phyloP scores from a whole-genome alignment of 2,888 invertebrate species.

The Linnaemya vulpina region DNA sequence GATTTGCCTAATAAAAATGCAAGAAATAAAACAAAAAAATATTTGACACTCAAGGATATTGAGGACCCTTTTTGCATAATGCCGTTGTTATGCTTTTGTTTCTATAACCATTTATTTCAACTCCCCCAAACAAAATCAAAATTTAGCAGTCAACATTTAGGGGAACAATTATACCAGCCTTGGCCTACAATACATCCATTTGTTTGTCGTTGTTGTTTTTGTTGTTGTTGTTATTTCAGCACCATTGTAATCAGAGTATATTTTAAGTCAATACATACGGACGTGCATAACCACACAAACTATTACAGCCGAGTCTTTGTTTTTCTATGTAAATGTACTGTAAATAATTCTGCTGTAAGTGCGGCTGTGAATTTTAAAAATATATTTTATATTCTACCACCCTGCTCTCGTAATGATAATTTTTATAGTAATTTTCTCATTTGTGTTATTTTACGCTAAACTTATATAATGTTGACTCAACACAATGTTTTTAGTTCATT shows the following conservation, averaged over 20 bases:
- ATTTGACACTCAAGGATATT: background rate
- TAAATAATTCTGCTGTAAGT: conserved; percentile 1
- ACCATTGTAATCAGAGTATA: background rate
- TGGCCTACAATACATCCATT: conserved; percentile 36
- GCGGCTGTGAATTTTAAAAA: background rate
- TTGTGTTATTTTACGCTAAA: conserved; percentile 62
- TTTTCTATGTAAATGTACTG: background rate
- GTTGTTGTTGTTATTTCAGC: background rate
- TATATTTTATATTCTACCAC: conserved; percentile 25
- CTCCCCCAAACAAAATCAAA: conserved; percentile 1
- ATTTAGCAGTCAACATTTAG: conserved; percentile 1
- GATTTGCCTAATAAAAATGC: background rate
- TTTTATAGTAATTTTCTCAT: conserved; percentile 61
- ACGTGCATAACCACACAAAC: conserved; percentile 10
- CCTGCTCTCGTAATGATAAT: conserved; percentile 21
- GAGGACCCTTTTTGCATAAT: background rate
- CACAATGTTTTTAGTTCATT: conserved; percentile 64
- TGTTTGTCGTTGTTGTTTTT: too few species aligned
- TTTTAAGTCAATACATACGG: conserved; percentile 33
- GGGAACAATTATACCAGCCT: conserved; percentile 26
- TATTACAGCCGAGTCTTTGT: conserved; percentile 16
- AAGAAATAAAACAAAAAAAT: too few species aligned
- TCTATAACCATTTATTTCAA: background rate
- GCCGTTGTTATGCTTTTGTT: background rate
- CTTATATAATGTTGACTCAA: conserved; percentile 54